A percentile compares a stretch with the other conserved stretches of the same genome.
These are phyloP conservation scores for Onychomys leucogaster DNA, from an alignment of 2,797 vertebrate species.

Conservation along the genomic window DNA sequence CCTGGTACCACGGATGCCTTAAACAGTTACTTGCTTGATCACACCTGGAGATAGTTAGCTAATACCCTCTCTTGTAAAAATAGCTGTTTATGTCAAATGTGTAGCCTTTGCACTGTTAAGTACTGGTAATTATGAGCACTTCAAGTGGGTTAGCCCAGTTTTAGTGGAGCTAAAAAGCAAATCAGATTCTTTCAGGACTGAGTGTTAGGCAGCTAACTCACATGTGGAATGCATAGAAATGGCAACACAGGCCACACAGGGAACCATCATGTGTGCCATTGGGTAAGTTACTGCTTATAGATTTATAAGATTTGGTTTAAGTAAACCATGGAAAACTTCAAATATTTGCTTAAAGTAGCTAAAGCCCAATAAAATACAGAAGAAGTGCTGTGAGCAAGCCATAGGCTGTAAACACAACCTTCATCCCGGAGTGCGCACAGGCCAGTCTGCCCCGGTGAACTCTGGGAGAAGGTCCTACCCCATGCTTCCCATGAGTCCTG, in stretches of 20 bases:
- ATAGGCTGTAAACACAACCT: neutral
- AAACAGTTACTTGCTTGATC: neutral
- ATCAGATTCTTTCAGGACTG: slow-evolving; percentile 13
- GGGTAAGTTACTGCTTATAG: neutral
- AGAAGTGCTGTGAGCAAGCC: neutral
- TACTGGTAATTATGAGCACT: neutral
- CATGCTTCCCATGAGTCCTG: neutral
- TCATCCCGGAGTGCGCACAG: neutral
- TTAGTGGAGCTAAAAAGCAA: slow-evolving; percentile 15
- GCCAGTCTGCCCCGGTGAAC: no score
- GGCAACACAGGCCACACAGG: neutral
- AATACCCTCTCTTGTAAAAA: neutral
- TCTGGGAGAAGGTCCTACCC: neutral
- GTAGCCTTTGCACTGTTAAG: slow-evolving; percentile 3
- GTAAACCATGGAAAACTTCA: neutral
- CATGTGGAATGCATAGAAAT: neutral
- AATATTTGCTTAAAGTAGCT: neutral
- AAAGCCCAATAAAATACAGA: neutral
- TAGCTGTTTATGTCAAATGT: neutral
- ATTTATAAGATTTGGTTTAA: neutral
- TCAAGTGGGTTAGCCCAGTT: neutral
- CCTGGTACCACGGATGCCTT: neutral
- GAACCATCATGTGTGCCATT: neutral
- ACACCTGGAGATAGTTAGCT: neutral
- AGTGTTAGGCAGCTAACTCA: neutral